Base-by-base conservation (phyloP, 2,113 vertebrate species). In the Carassius gibelio region DNA sequence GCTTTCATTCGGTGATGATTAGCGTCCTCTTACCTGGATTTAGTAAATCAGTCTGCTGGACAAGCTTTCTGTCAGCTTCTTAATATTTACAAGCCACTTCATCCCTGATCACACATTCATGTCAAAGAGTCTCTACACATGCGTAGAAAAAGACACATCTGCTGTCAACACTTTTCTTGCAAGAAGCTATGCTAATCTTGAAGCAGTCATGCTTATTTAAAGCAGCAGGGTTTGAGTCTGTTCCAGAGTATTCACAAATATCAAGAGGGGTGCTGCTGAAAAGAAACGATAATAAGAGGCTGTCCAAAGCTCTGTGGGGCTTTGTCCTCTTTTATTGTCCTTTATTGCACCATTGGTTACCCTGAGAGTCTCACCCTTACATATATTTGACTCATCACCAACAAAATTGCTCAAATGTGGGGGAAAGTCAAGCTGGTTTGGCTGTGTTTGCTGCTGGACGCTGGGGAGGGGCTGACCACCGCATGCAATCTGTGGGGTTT, bases 401-500 rank as follows among this genome's bases (percentile, higher is more conserved):
- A 62, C 72, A 84, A 52, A 45, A 23, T 87, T 61, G 76, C 74
- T 87, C 11, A 85, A 87, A 87, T 88, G 88, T 87, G 85, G 57
- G 84, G 45, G 42, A 55, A 78, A 80, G 84, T 74, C 86, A 83
- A 84, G 86, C 80, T 86, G 89, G 85, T 64, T 84, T 86, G 26
- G 90, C 78, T 90, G 87, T 88, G 82, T 81, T 88, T 83, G 78
- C 82, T 86, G 74, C 86, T 59, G 64, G 87, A 68, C 34, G 57
- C 30, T 66, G 62, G 82, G 59, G 77, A 80, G 66, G 84, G 57
- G 75, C 57, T 84, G 84, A 85, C 85, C 85, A 87, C 81, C 62
- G 69, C 88, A 87, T 89, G 84, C 87, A 86, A 90, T 86, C 71
- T 90, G 82, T 89, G 84, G 81, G 88, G 85, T 86, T 89, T 85